Evolutionary conservation across 1,140 invertebrate genomes (phyloP).

Genomic region (Nomia melanderi): DNA sequence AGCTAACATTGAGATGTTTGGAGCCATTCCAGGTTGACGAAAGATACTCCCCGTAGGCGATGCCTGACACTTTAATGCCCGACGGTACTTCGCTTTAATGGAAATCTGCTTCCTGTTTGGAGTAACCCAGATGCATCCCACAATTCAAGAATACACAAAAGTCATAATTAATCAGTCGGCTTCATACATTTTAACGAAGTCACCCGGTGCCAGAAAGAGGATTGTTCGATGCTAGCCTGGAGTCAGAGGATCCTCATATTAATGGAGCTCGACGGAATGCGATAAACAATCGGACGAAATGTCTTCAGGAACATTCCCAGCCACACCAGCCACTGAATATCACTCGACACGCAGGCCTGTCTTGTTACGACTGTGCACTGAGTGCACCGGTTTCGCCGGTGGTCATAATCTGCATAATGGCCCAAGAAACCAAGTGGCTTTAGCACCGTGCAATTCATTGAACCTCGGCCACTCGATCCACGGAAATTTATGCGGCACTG

Average conservation of each 20-base stretch:
- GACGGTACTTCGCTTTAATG: neutral
- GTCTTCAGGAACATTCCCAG: neutral
- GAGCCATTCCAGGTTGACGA: neutral
- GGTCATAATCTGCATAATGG: constrained; percentile 27
- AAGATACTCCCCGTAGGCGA: neutral
- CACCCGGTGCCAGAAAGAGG: too few relatives aligned
- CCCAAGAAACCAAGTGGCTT: constrained; percentile 1
- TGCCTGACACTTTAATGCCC: neutral
- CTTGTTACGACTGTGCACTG: neutral
- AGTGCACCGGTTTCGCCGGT: neutral
- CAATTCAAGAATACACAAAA: neutral
- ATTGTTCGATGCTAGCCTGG: too few relatives aligned
- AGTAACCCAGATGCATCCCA: neutral
- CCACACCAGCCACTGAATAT: neutral
- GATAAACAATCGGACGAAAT: too few relatives aligned
- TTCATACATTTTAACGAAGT: too few relatives aligned
- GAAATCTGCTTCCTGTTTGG: neutral
- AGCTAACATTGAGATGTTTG: neutral
- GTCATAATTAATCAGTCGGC: too few relatives aligned
- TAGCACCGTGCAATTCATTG: constrained; percentile 11
- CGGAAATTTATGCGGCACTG: neutral
- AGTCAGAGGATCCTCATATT: too few relatives aligned
- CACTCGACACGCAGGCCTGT: neutral
- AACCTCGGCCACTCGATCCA: neutral
- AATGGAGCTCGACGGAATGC: too few relatives aligned